A percentile compares a stretch with the other conserved stretches of the same genome.
Evolutionary conservation across 2,113 vertebrate genomes (phyloP).

Genomic region (Hypanus sabinus): DNA sequence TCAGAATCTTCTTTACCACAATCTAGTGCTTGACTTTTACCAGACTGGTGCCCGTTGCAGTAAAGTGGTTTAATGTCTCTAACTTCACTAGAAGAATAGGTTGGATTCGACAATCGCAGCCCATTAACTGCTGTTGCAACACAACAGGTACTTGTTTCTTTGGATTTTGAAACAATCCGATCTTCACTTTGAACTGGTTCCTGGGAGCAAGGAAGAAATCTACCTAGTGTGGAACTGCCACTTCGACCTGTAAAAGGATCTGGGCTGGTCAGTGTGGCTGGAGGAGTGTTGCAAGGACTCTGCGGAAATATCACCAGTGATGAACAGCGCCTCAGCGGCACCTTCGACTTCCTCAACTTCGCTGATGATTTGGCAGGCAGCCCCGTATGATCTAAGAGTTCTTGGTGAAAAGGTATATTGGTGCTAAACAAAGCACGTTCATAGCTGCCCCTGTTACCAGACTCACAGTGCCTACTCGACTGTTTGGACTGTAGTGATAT

Average conservation of each 20-base stretch:
- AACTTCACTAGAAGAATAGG: conserved; percentile 51
- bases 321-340: conserved; percentile 79
- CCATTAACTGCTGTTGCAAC: conserved; percentile 67
- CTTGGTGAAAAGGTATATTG: conserved; percentile 64
- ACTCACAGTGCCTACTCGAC: conserved; percentile 48
- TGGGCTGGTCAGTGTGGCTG: conserved; percentile 68
- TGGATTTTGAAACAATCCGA: conserved; percentile 53
- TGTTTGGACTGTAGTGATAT: conserved; percentile 75
- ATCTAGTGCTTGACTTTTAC: conserved; percentile 49
- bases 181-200: conserved; percentile 57
- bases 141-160: conserved; percentile 43
- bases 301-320: conserved; percentile 87
- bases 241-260: conserved; percentile 54
- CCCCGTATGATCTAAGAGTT: conserved; percentile 54
- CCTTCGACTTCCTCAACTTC: conserved; percentile 54
- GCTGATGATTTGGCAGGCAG: conserved; percentile 49
- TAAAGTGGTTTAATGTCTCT: conserved; percentile 67
- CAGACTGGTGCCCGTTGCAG: conserved; percentile 56
- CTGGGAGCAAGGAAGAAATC: conserved; percentile 56
- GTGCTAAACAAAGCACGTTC: conserved; percentile 48
- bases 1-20: conserved; percentile 44
- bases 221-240: conserved; percentile 64
- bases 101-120: conserved; percentile 64
- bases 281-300: conserved; percentile 78
- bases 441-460: conserved; percentile 41